phyloP scores from a whole-genome alignment of 2,113 vertebrate genomes.

The Pteropus alecto region DNA sequence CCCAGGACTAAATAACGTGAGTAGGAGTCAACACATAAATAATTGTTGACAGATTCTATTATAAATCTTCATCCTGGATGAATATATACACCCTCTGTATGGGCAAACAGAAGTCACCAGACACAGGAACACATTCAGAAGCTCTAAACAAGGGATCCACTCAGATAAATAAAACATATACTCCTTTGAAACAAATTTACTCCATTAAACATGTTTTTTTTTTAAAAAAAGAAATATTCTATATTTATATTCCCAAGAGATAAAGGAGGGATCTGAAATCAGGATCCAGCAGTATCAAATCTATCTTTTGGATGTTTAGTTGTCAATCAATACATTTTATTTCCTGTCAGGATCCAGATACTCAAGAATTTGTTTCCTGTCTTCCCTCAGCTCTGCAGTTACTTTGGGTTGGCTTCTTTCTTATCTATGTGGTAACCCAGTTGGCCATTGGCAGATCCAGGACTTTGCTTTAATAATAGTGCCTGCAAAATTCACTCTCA shows the following conservation, averaged over 20 bases:
- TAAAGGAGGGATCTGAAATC: not conserved
- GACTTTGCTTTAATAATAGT: not conserved
- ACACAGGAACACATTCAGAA: not conserved
- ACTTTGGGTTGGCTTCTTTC: not conserved
- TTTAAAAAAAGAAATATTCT: not conserved
- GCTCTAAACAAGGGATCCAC: not conserved
- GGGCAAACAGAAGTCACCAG: not conserved
- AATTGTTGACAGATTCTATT: not conserved
- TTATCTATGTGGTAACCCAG: not conserved
- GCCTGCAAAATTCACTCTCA: not conserved
- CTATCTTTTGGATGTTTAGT: not conserved
- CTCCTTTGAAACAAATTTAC: not conserved
- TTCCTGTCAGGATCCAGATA: not conserved
- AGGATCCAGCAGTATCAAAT: not conserved
- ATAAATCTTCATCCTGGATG: not conserved
- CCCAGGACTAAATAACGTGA: not conserved
- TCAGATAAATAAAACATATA: not conserved
- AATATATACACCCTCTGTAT: not conserved
- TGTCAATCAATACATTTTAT: not conserved
- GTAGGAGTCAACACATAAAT: not conserved
- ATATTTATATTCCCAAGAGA: not conserved
- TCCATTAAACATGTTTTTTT: not conserved
- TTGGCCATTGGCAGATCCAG: not conserved
- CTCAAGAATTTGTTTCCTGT: not conserved
- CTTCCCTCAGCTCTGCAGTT: not conserved